Conservation (phyloP, 64 coral and sea anemone species). For the Exaiptasia diaphana region DNA sequence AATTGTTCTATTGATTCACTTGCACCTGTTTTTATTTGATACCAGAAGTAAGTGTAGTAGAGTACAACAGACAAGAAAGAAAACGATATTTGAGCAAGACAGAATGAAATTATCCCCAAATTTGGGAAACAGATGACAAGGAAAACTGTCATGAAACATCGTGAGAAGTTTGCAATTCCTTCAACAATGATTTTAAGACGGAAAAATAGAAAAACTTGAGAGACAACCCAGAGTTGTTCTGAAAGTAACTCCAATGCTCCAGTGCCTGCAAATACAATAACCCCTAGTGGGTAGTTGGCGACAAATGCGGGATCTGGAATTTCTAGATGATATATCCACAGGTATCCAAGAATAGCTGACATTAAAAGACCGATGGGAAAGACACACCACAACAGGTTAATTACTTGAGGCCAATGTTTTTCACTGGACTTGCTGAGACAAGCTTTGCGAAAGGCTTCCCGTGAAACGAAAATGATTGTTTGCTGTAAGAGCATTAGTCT, state of each 20-base stretch:
- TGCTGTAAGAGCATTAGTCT: slow-evolving; percentile 84
- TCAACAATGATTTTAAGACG: slow-evolving; percentile 94
- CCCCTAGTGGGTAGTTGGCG: slow-evolving; percentile 70
- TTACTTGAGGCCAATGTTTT: slow-evolving; percentile 83
- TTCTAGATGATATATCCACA: slow-evolving; percentile 82
- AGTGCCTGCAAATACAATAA: slow-evolving; percentile 55
- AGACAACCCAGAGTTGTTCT: slow-evolving; percentile 91
- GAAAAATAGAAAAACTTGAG: slow-evolving; percentile 85
- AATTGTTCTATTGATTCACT: slow-evolving; percentile 31
- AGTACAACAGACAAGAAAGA: slow-evolving; percentile 67
- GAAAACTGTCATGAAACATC: slow-evolving; percentile 73
- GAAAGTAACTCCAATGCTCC: slow-evolving; percentile 79
- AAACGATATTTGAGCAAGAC: slow-evolving; percentile 80
- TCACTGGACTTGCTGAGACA: slow-evolving; percentile 74
- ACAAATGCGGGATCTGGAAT: slow-evolving; percentile 54
- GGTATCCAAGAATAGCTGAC: slow-evolving; percentile 56
- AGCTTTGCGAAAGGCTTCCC: slow-evolving; percentile 96
- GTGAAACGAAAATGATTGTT: slow-evolving; percentile 81
- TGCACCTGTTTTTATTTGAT: slow-evolving; percentile 27
- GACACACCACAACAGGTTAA: slow-evolving; percentile 90
- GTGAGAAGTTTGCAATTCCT: slow-evolving; percentile 85
- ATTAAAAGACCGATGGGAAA: slow-evolving; percentile 71
- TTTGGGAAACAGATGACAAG: slow-evolving; percentile 66
- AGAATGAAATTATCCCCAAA: slow-evolving; percentile 86
- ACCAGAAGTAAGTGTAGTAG: slow-evolving; percentile 79